A percentile compares a stretch with the other conserved stretches of the same genome.
Evolutionary conservation across 1,140 invertebrate genomes (phyloP).

Genomic region (Trachelipus rathkii): DNA sequence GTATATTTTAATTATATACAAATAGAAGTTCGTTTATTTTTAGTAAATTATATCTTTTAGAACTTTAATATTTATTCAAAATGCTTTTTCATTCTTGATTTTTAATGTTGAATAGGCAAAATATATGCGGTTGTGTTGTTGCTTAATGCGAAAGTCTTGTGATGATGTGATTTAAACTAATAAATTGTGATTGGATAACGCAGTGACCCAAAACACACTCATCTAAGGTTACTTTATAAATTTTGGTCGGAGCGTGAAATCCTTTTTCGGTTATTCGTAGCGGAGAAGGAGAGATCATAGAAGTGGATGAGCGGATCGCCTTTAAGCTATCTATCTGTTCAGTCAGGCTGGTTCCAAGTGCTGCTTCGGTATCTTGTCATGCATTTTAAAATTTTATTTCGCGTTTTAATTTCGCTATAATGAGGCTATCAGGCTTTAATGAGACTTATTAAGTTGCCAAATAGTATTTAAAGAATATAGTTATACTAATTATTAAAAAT

Average conservation of each 20-base stretch:
- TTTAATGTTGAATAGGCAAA: neutral
- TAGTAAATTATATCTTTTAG: neutral
- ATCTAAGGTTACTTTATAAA: constrained; percentile 1
- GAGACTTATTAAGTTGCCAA: neutral
- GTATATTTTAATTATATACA: neutral
- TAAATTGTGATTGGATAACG: neutral
- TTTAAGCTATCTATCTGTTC: neutral
- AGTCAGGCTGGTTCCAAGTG: neutral
- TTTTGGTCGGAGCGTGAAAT: constrained; percentile 1
- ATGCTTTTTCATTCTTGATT: neutral
- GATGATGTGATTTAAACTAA: neutral
- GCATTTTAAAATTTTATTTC: neutral
- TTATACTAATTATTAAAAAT: neutral
- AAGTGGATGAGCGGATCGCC: neutral
- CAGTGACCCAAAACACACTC: neutral
- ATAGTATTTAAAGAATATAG: neutral
- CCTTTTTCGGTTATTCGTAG: neutral
- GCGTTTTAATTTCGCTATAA: neutral
- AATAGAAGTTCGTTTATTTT: neutral
- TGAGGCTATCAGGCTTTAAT: neutral
- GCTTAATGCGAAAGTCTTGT: neutral
- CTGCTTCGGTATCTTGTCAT: neutral
- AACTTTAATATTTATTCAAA: neutral
- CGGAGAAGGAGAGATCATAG: neutral
- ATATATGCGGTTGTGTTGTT: neutral